Conservation (phyloP, 2,888 invertebrate species). For the Anoplius nigerrimus region DNA sequence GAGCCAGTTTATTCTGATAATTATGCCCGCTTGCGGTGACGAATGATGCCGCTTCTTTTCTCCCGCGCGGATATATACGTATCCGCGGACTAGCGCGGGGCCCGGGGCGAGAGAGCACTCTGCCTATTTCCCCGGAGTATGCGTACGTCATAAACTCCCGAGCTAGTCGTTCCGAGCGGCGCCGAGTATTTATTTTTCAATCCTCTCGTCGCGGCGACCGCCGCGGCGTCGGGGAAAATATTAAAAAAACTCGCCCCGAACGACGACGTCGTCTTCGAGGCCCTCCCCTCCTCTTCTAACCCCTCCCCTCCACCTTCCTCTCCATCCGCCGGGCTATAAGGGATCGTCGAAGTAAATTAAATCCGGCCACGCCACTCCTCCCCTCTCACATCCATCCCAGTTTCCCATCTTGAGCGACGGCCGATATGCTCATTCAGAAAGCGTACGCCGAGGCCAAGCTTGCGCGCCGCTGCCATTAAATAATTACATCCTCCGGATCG, state of each 20-base stretch:
- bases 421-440: constrained; percentile 22
- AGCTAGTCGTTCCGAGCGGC: constrained; percentile 33
- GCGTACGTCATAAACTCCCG: constrained; percentile 43
- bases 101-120: too few species aligned
- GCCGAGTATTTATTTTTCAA: constrained; percentile 45
- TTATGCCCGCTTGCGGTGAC: constrained; percentile 28
- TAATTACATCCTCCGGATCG: neutral
- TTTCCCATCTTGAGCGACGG: neutral
- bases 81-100: constrained; percentile 30
- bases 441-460: constrained; percentile 6
- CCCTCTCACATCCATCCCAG: constrained; percentile 10
- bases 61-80: constrained; percentile 21
- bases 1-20: constrained; percentile 42
- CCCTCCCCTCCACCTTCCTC: neutral
- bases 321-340: neutral
- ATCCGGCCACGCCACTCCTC: neutral
- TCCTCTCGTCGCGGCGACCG: constrained; percentile 22
- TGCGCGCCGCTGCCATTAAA: constrained; percentile 11
- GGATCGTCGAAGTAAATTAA: constrained; percentile 7
- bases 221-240: constrained; percentile 34
- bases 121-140: constrained; percentile 53
- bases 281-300: neutral
- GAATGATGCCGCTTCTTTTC: constrained; percentile 18
- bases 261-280: neutral
- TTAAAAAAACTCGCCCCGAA: constrained; percentile 36